phyloP scores from a whole-genome alignment of 2,797 vertebrate species.

The Hippocampus kuda region DNA sequence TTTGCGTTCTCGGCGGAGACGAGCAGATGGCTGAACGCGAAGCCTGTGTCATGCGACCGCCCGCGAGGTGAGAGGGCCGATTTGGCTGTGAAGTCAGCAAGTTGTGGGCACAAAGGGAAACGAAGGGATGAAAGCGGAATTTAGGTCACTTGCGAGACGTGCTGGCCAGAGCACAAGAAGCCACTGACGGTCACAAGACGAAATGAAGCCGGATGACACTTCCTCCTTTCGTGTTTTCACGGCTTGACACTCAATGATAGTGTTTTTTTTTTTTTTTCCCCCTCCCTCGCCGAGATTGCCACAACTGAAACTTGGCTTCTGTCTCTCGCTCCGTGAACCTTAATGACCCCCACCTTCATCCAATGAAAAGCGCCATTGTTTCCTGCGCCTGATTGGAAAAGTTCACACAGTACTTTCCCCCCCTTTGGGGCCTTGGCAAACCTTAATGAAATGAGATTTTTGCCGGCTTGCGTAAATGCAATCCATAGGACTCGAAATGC shows the following conservation, averaged over 20 bases:
- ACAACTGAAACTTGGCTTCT: conserved; percentile 4
- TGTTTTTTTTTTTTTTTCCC: background rate
- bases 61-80: conserved; percentile 5
- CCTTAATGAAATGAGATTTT: conserved; percentile 30
- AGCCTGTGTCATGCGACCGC: conserved; percentile 13
- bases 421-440: conserved; percentile 43
- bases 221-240: background rate
- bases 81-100: conserved; percentile 4
- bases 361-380: conserved; percentile 59
- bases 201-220: background rate
- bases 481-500: background rate
- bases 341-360: conserved; percentile 26
- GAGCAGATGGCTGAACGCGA: conserved; percentile 22
- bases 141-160: conserved; percentile 14
- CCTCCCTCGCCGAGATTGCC: background rate
- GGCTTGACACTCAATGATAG: background rate
- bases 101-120: conserved; percentile 3
- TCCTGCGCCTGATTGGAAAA: conserved; percentile 44
- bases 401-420: conserved; percentile 47
- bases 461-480: background rate
- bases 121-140: conserved; percentile 13
- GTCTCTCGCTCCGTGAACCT: conserved; percentile 19
- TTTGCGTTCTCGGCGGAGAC: conserved; percentile 10
- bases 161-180: conserved; percentile 11
- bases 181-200: conserved; percentile 3